Percentiles rank a stretch among this genome's conserved stretches.
These are phyloP conservation scores for Formica aserva DNA, from an alignment of 2,888 invertebrate species.

Conservation along the genomic window DNA sequence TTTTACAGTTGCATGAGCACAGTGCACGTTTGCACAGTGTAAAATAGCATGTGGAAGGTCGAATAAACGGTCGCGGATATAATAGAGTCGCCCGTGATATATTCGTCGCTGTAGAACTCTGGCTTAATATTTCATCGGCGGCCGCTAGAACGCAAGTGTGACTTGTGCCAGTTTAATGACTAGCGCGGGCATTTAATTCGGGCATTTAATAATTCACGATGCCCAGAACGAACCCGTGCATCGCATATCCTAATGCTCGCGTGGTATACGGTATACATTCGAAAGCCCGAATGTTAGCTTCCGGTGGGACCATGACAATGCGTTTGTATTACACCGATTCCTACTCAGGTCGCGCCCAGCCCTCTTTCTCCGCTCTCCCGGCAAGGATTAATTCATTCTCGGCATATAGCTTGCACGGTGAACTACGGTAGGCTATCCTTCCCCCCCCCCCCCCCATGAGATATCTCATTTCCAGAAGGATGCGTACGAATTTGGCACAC, in stretches of 20 bases:
- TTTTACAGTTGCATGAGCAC: not conserved
- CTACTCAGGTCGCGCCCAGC: slow-evolving; percentile 29
- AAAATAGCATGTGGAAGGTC: slow-evolving; percentile 25
- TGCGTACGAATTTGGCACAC: slow-evolving; percentile 80
- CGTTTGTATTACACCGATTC: slow-evolving; percentile 57
- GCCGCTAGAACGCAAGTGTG: slow-evolving; percentile 52
- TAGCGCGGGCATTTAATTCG: slow-evolving; percentile 71
- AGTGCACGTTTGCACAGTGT: slow-evolving; percentile 53
- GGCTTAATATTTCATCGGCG: slow-evolving; percentile 72
- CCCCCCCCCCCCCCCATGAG: slow-evolving; percentile 57
- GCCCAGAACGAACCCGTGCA: slow-evolving; percentile 42
- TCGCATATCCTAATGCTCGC: slow-evolving; percentile 56
- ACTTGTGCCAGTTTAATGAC: slow-evolving; percentile 71
- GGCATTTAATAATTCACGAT: slow-evolving; percentile 74
- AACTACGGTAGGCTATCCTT: slow-evolving; percentile 62
- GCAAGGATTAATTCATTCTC: slow-evolving; percentile 76
- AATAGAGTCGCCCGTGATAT: slow-evolving; percentile 68
- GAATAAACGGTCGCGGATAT: slow-evolving; percentile 58
- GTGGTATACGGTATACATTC: slow-evolving; percentile 42
- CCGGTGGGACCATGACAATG: slow-evolving; percentile 73
- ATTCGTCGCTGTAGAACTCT: slow-evolving; percentile 60
- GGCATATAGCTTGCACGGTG: slow-evolving; percentile 55
- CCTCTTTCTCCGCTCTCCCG: slow-evolving; percentile 56
- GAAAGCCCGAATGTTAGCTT: slow-evolving; percentile 65
- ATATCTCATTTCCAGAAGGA: slow-evolving; percentile 77